These are phyloP conservation scores for Pachycephala philippinensis DNA, from an alignment of 2,113 vertebrate species.

Conservation along the genomic window DNA sequence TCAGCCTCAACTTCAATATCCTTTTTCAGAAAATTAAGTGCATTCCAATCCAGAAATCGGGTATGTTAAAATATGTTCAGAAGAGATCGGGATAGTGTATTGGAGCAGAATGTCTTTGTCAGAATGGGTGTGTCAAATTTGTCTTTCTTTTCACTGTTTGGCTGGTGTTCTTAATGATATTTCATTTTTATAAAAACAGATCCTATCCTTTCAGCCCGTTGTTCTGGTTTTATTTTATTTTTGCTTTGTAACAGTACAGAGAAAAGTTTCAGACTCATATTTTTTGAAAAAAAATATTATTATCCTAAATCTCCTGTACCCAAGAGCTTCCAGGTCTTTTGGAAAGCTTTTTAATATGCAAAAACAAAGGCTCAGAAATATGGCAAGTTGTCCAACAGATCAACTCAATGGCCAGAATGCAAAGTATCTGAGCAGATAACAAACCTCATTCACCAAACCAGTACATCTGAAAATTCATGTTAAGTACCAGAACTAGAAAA, in stretches of 20 bases:
- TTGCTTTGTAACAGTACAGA: neutral
- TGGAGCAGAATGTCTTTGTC: neutral
- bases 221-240: neutral
- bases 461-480: neutral
- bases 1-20: neutral
- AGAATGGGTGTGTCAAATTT: neutral
- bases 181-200: neutral
- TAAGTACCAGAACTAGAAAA: neutral
- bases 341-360: neutral
- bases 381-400: neutral
- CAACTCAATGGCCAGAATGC: neutral
- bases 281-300: rapidly evolving
- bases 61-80: neutral
- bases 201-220: neutral
- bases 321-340: neutral
- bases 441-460: neutral
- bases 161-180: neutral
- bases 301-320: neutral
- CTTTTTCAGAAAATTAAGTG: neutral
- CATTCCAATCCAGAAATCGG: neutral
- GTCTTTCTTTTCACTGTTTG: neutral
- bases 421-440: neutral
- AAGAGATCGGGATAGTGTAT: neutral
- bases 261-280: neutral
- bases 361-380: neutral